These are phyloP conservation scores for Lipotes vexillifer DNA, from an alignment of 2,113 vertebrate genomes.

Conservation along the genomic window DNA sequence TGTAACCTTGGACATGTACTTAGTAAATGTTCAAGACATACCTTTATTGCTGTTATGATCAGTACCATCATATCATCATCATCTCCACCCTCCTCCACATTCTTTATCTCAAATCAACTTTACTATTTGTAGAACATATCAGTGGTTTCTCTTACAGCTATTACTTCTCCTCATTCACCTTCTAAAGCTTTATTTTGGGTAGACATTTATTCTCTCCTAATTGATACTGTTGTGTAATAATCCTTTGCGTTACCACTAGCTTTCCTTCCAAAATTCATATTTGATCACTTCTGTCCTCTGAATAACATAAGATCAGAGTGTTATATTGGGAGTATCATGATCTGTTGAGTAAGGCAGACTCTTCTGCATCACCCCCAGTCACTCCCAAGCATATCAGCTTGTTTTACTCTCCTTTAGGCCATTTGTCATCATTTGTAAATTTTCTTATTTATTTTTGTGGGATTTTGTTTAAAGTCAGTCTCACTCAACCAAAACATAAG, in stretches of 20 bases:
- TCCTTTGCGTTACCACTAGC: background rate
- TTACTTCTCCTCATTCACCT: background rate
- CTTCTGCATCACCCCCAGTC: background rate
- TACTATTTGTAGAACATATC: background rate
- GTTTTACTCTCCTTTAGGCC: background rate
- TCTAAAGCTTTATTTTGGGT: background rate
- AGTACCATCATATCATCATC: background rate
- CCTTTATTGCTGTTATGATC: background rate
- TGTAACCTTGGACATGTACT: background rate
- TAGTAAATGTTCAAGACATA: background rate
- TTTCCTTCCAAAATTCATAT: background rate
- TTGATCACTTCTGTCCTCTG: background rate
- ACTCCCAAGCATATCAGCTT: background rate
- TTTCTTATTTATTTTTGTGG: background rate
- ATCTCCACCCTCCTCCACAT: background rate
- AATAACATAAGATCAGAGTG: background rate
- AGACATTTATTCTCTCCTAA: background rate
- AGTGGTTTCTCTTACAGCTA: background rate
- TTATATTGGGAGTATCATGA: background rate
- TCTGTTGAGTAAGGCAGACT: background rate
- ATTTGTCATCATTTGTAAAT: background rate
- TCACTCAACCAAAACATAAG: background rate
- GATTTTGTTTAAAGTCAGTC: background rate
- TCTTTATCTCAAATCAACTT: background rate
- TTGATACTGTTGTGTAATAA: background rate